Evolutionary conservation across 2,113 vertebrate species (phyloP).

Genomic region (Casuarius casuarius): DNA sequence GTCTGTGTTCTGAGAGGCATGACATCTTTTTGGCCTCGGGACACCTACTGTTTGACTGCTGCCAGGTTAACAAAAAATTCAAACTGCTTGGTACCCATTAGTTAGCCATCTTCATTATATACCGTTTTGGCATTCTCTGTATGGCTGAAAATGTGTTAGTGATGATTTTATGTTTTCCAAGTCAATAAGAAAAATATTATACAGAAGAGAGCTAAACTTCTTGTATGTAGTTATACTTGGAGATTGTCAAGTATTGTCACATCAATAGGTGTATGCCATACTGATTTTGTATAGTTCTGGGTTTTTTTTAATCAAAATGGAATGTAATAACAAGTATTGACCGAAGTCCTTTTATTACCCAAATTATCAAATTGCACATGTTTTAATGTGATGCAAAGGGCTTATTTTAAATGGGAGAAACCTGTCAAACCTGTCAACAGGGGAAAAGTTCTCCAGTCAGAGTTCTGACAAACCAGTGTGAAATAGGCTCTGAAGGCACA

Average conservation of each 20-base stretch:
- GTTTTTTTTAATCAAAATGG: background rate
- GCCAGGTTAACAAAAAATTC: background rate
- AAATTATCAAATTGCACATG: background rate
- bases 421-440: background rate
- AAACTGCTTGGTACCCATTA: background rate
- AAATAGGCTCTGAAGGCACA: background rate
- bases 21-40: background rate
- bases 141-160: background rate
- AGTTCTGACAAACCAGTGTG: background rate
- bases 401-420: background rate
- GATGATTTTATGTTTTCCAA: background rate
- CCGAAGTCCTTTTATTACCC: background rate
- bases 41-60: background rate
- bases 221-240: background rate
- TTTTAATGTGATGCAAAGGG: background rate
- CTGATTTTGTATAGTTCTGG: background rate
- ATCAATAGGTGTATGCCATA: background rate
- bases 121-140: background rate
- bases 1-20: background rate
- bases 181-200: background rate
- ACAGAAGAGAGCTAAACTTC: background rate
- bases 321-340: background rate
- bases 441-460: background rate
- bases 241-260: rapidly evolving
- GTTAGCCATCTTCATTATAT: background rate